phyloP scores from a whole-genome alignment of 1,140 invertebrate species.

The Oreohelix idahoensis region DNA sequence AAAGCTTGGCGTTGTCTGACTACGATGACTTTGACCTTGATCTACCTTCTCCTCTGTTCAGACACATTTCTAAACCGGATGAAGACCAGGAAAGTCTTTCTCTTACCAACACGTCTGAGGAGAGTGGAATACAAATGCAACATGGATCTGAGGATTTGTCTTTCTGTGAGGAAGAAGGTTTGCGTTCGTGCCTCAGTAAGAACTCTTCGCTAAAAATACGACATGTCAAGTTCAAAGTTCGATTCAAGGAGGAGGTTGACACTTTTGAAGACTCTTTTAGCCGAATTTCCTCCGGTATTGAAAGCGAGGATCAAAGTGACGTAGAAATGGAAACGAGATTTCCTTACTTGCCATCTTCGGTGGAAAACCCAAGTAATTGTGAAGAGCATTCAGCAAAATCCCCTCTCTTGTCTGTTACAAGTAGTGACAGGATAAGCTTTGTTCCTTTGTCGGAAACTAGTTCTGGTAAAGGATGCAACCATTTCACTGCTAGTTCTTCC shows the following conservation, averaged over 20 bases:
- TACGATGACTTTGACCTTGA: not conserved
- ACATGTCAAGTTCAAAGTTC: constrained; percentile 16
- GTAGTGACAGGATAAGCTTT: not conserved
- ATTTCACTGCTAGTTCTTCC: not conserved
- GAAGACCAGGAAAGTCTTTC: constrained; percentile 26
- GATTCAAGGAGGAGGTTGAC: constrained; percentile 24
- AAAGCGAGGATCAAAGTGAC: constrained; percentile 15
- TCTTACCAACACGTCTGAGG: constrained; percentile 25
- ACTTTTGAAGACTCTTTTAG: constrained; percentile 16
- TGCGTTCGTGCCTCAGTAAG: not conserved
- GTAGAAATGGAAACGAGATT: constrained; percentile 14
- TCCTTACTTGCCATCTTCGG: not conserved
- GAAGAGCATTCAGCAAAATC: not conserved
- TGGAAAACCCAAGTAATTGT: not conserved
- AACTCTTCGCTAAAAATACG: not conserved
- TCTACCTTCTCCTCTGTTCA: not conserved
- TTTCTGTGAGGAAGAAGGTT: constrained; percentile 8
- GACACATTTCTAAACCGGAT: not conserved
- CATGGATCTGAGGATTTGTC: constrained; percentile 18
- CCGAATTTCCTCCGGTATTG: constrained; percentile 16
- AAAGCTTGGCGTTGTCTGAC: not conserved
- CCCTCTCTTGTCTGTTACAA: no score
- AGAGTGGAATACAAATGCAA: constrained; percentile 31
- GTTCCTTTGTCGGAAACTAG: not conserved
- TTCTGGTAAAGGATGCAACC: not conserved